Percentiles rank a stretch among this genome's conserved stretches.
Conservation (phyloP, 2,888 invertebrate genomes). For the Chymomyza procnemis region DNA sequence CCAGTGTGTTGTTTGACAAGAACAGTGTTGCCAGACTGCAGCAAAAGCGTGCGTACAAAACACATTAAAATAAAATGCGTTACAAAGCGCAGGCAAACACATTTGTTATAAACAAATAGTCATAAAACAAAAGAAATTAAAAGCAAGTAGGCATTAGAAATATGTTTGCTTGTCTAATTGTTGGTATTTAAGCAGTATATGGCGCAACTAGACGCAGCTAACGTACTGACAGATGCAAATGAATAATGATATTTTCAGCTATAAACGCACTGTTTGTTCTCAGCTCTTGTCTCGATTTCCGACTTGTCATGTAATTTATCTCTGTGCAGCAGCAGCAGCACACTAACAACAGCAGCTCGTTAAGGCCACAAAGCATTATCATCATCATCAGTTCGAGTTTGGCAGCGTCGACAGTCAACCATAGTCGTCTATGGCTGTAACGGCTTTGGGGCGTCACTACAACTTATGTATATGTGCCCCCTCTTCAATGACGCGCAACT, state of each 20-base stretch:
- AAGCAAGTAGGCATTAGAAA: neutral
- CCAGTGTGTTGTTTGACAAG: no score
- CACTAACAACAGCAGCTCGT: slow-evolving; percentile 62
- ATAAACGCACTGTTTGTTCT: slow-evolving; percentile 1
- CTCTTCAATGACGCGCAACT: slow-evolving; percentile 40
- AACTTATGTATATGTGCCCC: slow-evolving; percentile 25
- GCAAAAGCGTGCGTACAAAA: neutral
- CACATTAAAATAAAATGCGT: neutral
- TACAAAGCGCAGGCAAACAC: neutral
- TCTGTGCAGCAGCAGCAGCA: slow-evolving; percentile 42
- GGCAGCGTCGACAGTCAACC: neutral
- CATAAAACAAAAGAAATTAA: no score
- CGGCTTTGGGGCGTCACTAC: slow-evolving; percentile 17
- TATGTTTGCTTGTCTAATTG: neutral
- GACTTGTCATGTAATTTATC: slow-evolving; percentile 61
- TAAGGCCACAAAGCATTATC: slow-evolving; percentile 69
- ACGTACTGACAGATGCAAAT: slow-evolving; percentile 23
- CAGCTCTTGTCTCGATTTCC: slow-evolving; percentile 36
- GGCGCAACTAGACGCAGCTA: neutral
- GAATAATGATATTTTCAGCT: slow-evolving; percentile 40
- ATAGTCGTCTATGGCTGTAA: slow-evolving; percentile 2
- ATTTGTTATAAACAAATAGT: neutral
- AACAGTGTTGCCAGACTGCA: slow-evolving; percentile 41
- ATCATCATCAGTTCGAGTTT: slow-evolving; percentile 52
- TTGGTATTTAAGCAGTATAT: neutral